Evolutionary conservation across 2,888 invertebrate genomes (phyloP).

Genomic region (Chalcosyrphus nemorum): DNA sequence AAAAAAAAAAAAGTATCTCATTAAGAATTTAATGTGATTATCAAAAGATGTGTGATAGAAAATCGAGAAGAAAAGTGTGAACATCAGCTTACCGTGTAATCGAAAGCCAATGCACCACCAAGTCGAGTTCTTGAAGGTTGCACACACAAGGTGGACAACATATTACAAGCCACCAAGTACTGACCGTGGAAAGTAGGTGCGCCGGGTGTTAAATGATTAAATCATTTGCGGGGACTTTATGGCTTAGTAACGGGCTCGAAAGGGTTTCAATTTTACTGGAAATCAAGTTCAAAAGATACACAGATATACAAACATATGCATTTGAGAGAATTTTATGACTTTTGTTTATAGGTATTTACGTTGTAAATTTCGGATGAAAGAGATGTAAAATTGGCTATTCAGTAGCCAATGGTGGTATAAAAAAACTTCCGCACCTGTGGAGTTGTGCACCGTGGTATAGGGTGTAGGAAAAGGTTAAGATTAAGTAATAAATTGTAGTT

Average conservation of each 20-base stretch:
- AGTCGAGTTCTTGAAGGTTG: slow-evolving; percentile 2
- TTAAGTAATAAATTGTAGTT: neutral
- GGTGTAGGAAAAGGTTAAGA: neutral
- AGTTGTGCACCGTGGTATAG: neutral
- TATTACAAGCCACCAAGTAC: neutral
- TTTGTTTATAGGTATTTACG: neutral
- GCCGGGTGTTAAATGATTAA: slow-evolving; percentile 33
- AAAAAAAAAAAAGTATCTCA: slow-evolving; percentile 31
- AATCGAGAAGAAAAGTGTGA: neutral
- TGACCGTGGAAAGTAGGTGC: slow-evolving; percentile 8
- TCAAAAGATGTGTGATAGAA: slow-evolving; percentile 19
- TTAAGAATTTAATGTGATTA: slow-evolving; percentile 57
- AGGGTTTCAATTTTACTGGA: neutral
- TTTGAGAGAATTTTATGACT: neutral
- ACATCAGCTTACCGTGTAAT: neutral
- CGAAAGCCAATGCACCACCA: slow-evolving; percentile 10
- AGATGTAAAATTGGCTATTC: neutral
- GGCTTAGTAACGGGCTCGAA: neutral
- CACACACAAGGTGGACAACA: neutral
- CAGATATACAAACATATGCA: no score
- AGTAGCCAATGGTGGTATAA: neutral
- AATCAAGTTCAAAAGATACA: neutral
- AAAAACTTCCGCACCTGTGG: neutral
- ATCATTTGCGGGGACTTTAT: slow-evolving; percentile 1
- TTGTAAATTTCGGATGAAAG: neutral